phyloP scores from a whole-genome alignment of 2,113 vertebrate genomes.

The Myotis yumanensis region DNA sequence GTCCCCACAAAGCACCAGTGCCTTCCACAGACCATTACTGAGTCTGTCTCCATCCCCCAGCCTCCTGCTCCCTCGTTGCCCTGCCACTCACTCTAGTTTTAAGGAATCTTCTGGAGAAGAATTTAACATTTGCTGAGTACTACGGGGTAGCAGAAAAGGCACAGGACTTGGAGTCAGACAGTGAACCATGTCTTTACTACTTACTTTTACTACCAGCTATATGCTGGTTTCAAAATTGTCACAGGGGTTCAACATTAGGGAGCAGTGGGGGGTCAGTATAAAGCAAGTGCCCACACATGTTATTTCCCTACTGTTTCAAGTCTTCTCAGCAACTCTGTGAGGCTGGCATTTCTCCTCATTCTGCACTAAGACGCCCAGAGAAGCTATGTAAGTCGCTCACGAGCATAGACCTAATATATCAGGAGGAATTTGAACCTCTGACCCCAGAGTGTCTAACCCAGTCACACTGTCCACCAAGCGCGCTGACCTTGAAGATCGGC shows the following conservation, averaged over 20 bases:
- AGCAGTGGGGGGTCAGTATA: background rate
- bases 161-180: background rate
- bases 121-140: background rate
- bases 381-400: background rate
- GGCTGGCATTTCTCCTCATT: background rate
- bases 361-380: background rate
- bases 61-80: background rate
- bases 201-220: background rate
- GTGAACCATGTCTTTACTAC: background rate
- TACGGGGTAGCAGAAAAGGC: background rate
- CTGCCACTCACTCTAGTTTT: background rate
- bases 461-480: background rate
- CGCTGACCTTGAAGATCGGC: background rate
- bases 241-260: background rate
- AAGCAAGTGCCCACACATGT: background rate
- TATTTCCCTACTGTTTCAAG: background rate
- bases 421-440: background rate
- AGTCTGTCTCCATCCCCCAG: background rate
- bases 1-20: slow-evolving; percentile 27
- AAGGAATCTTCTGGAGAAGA: background rate
- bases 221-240: background rate
- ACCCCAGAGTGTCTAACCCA: background rate
- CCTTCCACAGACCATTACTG: slow-evolving; percentile 21
- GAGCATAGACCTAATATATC: background rate
- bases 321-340: background rate